A percentile compares a stretch with the other conserved stretches of the same genome.
Evolutionary conservation across 1,140 invertebrate species (phyloP).

Genomic region (Oryctes rhinoceros): DNA sequence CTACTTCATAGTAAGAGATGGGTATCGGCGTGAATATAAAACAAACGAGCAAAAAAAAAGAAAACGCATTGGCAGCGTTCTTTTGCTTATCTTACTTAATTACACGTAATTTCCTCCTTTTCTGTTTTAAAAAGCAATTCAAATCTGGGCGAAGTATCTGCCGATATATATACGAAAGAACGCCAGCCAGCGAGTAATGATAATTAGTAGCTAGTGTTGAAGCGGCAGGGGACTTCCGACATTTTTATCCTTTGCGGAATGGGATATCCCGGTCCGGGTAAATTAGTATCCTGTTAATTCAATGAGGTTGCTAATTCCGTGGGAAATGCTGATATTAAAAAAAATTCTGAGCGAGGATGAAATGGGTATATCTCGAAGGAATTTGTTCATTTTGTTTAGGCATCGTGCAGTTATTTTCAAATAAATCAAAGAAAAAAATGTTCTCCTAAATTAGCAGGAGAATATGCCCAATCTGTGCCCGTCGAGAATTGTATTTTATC

Average conservation of each 20-base stretch:
- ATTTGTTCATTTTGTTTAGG: not conserved
- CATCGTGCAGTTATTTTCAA: not conserved
- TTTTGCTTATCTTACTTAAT: conserved; percentile 18
- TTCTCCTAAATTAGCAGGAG: too few relatives aligned
- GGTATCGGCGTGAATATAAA: not conserved
- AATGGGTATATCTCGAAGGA: not conserved
- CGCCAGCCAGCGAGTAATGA: not conserved
- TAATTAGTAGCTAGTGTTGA: conserved; percentile 20
- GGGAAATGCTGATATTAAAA: conserved; percentile 22
- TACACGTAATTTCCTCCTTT: conserved; percentile 12
- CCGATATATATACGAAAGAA: not conserved
- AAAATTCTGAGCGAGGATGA: not conserved
- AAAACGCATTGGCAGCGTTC: not conserved
- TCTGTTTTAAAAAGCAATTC: conserved; percentile 21
- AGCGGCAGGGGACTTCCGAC: not conserved
- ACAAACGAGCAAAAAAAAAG: not conserved
- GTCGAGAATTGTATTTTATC: too few relatives aligned
- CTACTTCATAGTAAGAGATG: not conserved
- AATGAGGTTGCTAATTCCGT: not conserved
- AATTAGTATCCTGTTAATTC: conserved; percentile 31
- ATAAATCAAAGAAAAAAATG: too few relatives aligned
- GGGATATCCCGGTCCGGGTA: not conserved
- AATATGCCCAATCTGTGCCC: too few relatives aligned
- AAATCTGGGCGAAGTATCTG: conserved; percentile 5
- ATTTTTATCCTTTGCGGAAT: conserved; percentile 29